Base-by-base conservation (phyloP, 2,888 invertebrate species). In the Rhodophaea formosa region DNA sequence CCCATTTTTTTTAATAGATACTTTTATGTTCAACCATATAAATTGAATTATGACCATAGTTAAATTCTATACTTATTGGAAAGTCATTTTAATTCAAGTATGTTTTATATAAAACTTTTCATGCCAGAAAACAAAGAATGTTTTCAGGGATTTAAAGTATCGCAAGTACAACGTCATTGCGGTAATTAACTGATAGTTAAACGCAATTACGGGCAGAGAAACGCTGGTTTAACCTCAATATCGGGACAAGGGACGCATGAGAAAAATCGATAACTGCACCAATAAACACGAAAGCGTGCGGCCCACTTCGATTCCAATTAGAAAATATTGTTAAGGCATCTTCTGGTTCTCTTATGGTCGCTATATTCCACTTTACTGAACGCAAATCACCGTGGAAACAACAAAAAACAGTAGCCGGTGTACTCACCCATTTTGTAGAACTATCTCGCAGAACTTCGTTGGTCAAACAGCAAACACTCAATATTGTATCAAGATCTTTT, bases 361-460 rank as follows among this genome's bases (percentile, higher is more conserved):
- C 1, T 12, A 12, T 35, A 5, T 17, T 15, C 16, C 35, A 10
- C 32, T 17, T 51, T 35, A 12, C 47, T 32, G 7, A 6, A 7
- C n/a, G 7, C 29, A 56, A 56, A 51, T 51, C 47, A 49, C 53
- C 10, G 17, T 5, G 42, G 39, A 59, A 60, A 72, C 74, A 71
- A 62, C 56, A 69, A 74, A 68, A 64, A 65, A 61, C 61, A 65
- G 66, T 64, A 75, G 76, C 87, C 87, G 86, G 87, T 76, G 69
- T 70, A 87, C 87, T 88, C 79, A 89, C 89, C 89, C 89, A 89
- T 89, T 79, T 83, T 84, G 79, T 71, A 69, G 71, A 64, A 67
- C 67, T 71, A 63, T 65, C 64, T 71, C 62, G 66, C 59, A 62
- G 63, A 59, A 60, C 63, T 69, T 68, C 64, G 69, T 68, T 66